Base-by-base conservation (phyloP, 1,140 invertebrate genomes). In the Laodelphax striatellus region DNA sequence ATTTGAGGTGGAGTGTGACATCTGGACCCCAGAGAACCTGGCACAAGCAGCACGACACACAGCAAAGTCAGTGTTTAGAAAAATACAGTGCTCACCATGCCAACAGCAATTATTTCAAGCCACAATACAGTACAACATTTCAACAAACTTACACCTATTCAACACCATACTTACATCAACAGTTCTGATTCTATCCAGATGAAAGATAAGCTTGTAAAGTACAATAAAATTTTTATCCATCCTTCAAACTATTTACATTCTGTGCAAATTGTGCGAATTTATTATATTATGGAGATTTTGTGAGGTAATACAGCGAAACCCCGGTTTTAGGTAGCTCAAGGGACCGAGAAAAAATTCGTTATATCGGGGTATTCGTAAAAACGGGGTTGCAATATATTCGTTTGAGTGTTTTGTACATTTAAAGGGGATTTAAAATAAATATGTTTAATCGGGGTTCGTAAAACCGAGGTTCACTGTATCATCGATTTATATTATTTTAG, bases 1-100 rank as follows among this genome's bases (percentile, higher is more conserved):
- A 68, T 77, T 63, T 55, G 66, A 66, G 56, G 57, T 54, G 44
- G 63, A 64, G 50, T 64, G 59, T 28, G 57, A 56, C 57, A 66
- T 58, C 58, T 60, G 64, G 54, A 55, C 63, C 52, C 61, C 63
- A 22, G 63, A 50, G 34, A 60, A 64, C 65, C 65, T 66, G 58
- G 41, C 34, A 62, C 24, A 41, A 60, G 14, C 21, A 56, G 55
- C 24, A 34, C 19, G 38, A 24, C 21, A 55, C 53, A 55, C 21
- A 56, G 34, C 19, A 55, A 44, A 43, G 57, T 38, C 19, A 61
- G 50, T 57, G 19, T 38, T 38, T 8, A 17, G 38, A 22, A 42
- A 16, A 41, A 19, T 38, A 38, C 34, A 43, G 34, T 42, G 56
- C 21, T 3, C n/a, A 38, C 53, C 53, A 38, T 38, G 34, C 34